Percentiles rank a stretch among this genome's conserved stretches.
Evolutionary conservation across 2,888 invertebrate genomes (phyloP).

Genomic region (Hemicrepidius hirtus): DNA sequence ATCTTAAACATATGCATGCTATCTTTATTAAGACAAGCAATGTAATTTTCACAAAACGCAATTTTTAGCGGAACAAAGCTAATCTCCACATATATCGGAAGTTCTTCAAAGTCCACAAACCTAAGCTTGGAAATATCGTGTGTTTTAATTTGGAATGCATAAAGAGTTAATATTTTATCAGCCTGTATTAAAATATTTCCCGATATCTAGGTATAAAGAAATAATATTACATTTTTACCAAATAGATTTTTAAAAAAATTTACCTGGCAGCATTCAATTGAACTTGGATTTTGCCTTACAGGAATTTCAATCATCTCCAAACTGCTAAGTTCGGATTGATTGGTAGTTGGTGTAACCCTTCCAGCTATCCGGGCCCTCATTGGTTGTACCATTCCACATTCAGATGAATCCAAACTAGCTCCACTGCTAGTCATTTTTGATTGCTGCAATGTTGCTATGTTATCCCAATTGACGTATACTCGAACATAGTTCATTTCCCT

Average conservation of each 20-base stretch:
- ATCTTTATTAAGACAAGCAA: slow-evolving; percentile 78
- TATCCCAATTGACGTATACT: slow-evolving; percentile 85
- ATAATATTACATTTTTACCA: neutral
- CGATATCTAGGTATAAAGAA: slow-evolving; percentile 62
- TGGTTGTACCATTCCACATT: slow-evolving; percentile 73
- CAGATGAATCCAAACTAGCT: slow-evolving; percentile 68
- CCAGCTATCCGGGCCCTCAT: slow-evolving; percentile 84
- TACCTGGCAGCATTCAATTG: slow-evolving; percentile 79
- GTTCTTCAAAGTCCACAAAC: slow-evolving; percentile 82
- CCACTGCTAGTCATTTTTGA: slow-evolving; percentile 71
- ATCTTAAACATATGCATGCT: slow-evolving; percentile 79
- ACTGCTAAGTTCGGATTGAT: slow-evolving; percentile 76
- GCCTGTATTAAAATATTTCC: slow-evolving; percentile 71
- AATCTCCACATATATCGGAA: slow-evolving; percentile 79
- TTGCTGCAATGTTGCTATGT: slow-evolving; percentile 72
- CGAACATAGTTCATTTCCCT: slow-evolving; percentile 76
- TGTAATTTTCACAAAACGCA: slow-evolving; percentile 80
- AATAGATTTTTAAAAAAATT: slow-evolving; percentile 34
- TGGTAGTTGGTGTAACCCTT: slow-evolving; percentile 82
- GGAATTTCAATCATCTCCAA: slow-evolving; percentile 86
- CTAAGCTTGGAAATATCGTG: slow-evolving; percentile 81
- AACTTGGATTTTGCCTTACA: slow-evolving; percentile 75
- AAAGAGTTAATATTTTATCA: slow-evolving; percentile 72
- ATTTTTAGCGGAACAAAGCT: slow-evolving; percentile 78
- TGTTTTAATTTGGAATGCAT: slow-evolving; percentile 78